Evolutionary conservation across 2,797 vertebrate species (phyloP).

Genomic region (Myotis myotis): DNA sequence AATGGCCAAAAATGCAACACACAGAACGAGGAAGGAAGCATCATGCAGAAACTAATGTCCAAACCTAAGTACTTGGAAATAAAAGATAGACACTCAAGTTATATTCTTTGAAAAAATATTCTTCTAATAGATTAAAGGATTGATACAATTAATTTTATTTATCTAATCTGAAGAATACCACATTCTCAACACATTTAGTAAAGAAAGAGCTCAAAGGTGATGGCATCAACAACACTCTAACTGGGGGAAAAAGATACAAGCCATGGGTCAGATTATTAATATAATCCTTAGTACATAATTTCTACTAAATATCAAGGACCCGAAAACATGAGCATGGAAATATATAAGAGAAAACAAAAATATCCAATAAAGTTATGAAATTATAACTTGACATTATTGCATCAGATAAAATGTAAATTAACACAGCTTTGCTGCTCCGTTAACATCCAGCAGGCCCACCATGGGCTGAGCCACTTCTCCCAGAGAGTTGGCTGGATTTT

Average conservation of each 20-base stretch:
- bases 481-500: background rate
- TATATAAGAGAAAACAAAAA: background rate
- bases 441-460: fast-evolving
- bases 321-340: background rate
- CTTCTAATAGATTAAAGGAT: background rate
- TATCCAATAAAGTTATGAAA: background rate
- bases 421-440: fast-evolving
- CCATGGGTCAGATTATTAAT: background rate
- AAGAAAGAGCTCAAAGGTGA: background rate
- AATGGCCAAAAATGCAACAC: background rate
- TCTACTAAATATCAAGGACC: background rate
- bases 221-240: background rate
- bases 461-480: background rate
- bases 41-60: background rate
- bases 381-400: fast-evolving
- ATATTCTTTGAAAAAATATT: background rate
- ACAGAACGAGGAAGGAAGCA: background rate
- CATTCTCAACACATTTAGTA: background rate
- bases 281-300: background rate
- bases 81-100: background rate
- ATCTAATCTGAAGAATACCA: background rate
- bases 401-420: background rate
- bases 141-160: background rate
- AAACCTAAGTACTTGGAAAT: background rate
- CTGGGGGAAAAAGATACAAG: background rate